Evolutionary conservation across 2,797 vertebrate genomes (phyloP).

Genomic region (Corythornis leucogaster): DNA sequence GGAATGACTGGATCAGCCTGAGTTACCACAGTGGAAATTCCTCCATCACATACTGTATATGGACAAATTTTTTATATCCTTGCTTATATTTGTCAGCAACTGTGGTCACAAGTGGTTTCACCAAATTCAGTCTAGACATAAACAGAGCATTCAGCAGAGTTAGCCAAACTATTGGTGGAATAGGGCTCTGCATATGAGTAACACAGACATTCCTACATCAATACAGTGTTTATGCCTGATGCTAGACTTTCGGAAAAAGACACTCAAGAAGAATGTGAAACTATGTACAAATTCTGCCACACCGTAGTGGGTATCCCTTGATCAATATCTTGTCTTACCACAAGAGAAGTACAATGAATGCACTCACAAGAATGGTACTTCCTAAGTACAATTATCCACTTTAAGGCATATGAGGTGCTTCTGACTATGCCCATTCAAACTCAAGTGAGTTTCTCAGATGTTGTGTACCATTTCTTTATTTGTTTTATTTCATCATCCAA

Average conservation of each 20-base stretch:
- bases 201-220: neutral
- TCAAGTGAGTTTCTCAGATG: conserved; percentile 17
- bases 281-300: neutral
- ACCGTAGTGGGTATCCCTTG: neutral
- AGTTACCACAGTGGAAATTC: neutral
- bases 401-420: neutral
- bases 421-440: neutral
- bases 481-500: neutral
- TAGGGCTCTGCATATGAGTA: neutral
- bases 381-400: neutral
- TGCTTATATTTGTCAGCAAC: neutral
- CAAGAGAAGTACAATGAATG: neutral
- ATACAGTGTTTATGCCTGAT: neutral
- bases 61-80: neutral
- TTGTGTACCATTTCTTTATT: neutral
- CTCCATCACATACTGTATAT: neutral
- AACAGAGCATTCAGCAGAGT: neutral
- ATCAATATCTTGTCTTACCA: neutral
- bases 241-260: neutral
- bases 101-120: neutral
- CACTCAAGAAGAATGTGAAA: neutral
- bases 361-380: neutral
- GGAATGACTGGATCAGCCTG: neutral
- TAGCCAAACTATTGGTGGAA: neutral
- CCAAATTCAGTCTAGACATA: neutral